phyloP scores from a whole-genome alignment of 2,888 invertebrate genomes.

The Ecliptopera silaceata region DNA sequence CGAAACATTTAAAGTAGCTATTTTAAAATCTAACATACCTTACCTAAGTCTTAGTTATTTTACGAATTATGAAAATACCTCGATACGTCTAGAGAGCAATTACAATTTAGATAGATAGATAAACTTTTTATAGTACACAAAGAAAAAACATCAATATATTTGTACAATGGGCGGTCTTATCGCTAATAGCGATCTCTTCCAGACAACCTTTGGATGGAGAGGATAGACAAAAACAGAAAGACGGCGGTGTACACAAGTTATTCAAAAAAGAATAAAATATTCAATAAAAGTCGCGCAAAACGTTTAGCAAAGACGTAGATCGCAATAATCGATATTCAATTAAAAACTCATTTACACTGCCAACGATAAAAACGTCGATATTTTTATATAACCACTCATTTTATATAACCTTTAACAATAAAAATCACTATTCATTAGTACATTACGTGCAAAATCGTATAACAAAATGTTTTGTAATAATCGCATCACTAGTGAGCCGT shows the following conservation, averaged over 20 bases:
- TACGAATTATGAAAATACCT: background rate
- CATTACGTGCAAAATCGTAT: conserved; percentile 1
- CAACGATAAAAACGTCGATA: background rate
- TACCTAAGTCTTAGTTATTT: background rate
- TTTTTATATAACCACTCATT: background rate
- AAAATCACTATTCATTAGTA: background rate
- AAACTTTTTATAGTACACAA: too few relatives aligned
- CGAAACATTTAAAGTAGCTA: conserved; percentile 11
- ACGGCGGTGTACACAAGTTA: too few relatives aligned
- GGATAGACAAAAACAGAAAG: too few relatives aligned
- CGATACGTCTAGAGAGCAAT: too few relatives aligned
- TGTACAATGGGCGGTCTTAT: too few relatives aligned
- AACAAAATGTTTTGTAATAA: background rate
- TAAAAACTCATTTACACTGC: background rate
- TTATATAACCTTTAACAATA: background rate
- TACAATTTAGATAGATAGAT: too few relatives aligned
- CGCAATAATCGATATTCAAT: background rate
- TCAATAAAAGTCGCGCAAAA: too few relatives aligned
- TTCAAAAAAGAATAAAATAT: background rate
- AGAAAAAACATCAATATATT: too few relatives aligned
- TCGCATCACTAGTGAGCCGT: conserved; percentile 24
- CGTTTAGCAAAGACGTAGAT: background rate
- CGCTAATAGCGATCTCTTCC: too few relatives aligned
- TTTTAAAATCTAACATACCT: conserved; percentile 3
- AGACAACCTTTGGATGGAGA: too few relatives aligned